Percentiles rank a stretch among this genome's conserved stretches.
Conservation (phyloP, 2,113 vertebrate genomes). For the Irena cyanogastra region DNA sequence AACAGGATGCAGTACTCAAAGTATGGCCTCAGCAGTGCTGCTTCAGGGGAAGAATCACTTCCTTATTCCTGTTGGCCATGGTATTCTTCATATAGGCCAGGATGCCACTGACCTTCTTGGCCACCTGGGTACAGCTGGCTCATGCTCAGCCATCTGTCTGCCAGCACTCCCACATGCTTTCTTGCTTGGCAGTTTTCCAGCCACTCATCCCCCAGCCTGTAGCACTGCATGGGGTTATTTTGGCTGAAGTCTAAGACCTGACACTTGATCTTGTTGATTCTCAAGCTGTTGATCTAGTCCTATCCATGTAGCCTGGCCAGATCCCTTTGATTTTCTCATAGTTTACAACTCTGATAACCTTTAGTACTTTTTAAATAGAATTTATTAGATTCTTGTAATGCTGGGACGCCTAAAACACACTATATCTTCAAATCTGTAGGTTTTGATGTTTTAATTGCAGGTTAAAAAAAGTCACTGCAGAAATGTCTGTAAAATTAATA, state of each 20-base stretch:
- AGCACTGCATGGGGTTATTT: neutral
- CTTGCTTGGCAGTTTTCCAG: neutral
- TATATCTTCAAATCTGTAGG: neutral
- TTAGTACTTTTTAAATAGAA: neutral
- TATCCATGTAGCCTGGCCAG: neutral
- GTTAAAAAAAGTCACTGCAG: neutral
- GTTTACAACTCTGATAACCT: neutral
- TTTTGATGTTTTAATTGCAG: neutral
- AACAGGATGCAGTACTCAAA: too few species aligned
- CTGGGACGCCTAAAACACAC: neutral
- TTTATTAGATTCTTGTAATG: neutral
- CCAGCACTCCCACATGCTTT: neutral
- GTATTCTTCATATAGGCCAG: too few species aligned
- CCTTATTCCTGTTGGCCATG: too few species aligned
- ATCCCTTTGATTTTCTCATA: neutral
- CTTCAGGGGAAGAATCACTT: neutral
- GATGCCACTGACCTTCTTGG: neutral
- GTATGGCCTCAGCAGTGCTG: neutral
- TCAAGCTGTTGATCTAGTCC: neutral
- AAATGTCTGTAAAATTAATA: neutral
- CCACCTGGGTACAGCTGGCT: neutral
- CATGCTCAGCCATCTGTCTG: neutral
- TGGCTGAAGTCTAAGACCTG: neutral
- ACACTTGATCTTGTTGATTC: neutral
- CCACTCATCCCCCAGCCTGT: neutral